Evolutionary conservation across 2,888 invertebrate genomes (phyloP).

Genomic region (Lycophotia porphyrea): DNA sequence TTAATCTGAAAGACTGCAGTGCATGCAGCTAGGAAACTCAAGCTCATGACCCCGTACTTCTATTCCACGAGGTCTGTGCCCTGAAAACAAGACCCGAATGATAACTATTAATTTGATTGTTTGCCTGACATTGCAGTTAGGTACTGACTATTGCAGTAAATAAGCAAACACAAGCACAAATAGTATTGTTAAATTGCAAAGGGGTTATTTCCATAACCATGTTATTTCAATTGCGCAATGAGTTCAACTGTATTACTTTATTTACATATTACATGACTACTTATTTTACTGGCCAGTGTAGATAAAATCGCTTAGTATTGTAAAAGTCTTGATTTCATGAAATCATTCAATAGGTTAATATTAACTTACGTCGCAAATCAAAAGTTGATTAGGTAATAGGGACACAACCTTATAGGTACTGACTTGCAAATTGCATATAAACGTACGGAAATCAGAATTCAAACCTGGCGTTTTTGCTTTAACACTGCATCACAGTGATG

Average conservation of each 20-base stretch:
- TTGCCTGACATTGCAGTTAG: background rate
- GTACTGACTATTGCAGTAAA: background rate
- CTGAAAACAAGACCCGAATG: background rate
- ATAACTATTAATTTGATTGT: background rate
- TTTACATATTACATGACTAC: background rate
- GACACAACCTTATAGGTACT: background rate
- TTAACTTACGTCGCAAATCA: background rate
- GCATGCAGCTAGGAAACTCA: background rate
- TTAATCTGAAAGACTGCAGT: background rate
- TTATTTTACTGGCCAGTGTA: background rate
- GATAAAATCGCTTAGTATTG: background rate
- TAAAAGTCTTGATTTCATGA: background rate
- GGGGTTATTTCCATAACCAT: constrained; percentile 11
- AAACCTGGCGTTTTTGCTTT: background rate
- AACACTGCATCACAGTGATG: constrained; percentile 22
- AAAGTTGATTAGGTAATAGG: background rate
- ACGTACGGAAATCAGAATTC: background rate
- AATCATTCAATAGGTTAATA: background rate
- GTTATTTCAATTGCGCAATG: constrained; percentile 8
- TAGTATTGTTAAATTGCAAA: background rate
- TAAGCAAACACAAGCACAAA: constrained; percentile 4
- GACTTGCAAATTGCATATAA: background rate
- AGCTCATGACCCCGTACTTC: constrained; percentile 4
- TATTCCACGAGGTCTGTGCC: background rate
- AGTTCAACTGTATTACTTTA: constrained; percentile 3